Evolutionary conservation across 2,888 invertebrate species (phyloP).

Genomic region (Polia nebulosa): DNA sequence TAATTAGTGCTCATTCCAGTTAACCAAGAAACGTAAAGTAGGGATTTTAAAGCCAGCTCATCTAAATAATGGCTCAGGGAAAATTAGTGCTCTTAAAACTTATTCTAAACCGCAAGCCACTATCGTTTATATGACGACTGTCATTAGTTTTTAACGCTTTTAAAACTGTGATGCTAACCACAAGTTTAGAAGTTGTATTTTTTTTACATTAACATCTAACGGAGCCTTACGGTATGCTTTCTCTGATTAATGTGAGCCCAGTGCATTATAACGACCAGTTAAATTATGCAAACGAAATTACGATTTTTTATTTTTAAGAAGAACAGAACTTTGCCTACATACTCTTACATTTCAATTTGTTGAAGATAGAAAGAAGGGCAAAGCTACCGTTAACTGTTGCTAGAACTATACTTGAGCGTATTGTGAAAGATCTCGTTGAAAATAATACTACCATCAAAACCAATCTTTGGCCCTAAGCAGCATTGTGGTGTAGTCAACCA

Average conservation of each 20-base stretch:
- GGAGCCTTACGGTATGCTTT: conserved; percentile 48
- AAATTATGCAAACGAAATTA: conserved; percentile 18
- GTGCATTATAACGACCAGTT: conserved; percentile 1
- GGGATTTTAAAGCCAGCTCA: not conserved
- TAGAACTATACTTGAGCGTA: not conserved
- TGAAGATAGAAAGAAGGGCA: not conserved
- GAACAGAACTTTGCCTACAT: no score
- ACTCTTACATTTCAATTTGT: no score
- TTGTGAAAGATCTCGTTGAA: not conserved
- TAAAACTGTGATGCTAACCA: conserved; percentile 57
- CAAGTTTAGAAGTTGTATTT: conserved; percentile 59
- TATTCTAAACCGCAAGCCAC: conserved; percentile 54
- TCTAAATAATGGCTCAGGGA: conserved; percentile 21
- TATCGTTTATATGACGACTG: conserved; percentile 12
- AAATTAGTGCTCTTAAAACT: conserved; percentile 7
- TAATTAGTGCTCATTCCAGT: not conserved
- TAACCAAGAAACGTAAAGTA: not conserved
- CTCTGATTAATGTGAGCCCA: conserved; percentile 5
- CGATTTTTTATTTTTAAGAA: no score
- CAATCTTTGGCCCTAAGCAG: not conserved
- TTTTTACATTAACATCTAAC: conserved; percentile 62
- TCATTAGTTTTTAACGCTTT: conserved; percentile 47
- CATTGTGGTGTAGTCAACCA: not conserved
- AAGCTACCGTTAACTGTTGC: not conserved
- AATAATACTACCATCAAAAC: not conserved